Conservation (phyloP, 2,113 vertebrate genomes). For the Aphyosemion australe region DNA sequence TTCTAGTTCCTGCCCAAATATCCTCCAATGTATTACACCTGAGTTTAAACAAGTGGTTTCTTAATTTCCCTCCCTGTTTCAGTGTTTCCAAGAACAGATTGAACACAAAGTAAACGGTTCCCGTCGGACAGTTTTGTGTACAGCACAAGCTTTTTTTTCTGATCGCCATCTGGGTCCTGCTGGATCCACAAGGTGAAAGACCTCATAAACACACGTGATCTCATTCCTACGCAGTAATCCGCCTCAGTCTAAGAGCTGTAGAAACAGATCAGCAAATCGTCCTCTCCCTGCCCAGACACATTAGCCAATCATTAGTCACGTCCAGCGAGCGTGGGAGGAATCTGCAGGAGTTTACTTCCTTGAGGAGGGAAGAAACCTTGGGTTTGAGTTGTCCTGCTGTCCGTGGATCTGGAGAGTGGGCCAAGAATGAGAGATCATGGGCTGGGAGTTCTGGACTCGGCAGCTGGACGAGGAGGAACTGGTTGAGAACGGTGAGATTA, state of each 20-base stretch:
- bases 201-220: conserved; percentile 29
- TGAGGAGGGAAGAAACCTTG: conserved; percentile 13
- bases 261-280: conserved; percentile 18
- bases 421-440: conserved; percentile 32
- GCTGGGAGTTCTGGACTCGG: conserved; percentile 50
- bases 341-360: conserved; percentile 27
- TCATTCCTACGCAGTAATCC: conserved; percentile 11
- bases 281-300: background rate
- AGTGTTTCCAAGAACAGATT: too few species aligned
- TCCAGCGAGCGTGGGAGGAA: background rate
- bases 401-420: background rate
- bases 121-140: background rate
- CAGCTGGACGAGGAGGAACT: conserved; percentile 56
- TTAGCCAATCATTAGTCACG: conserved; percentile 21
- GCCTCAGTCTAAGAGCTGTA: background rate
- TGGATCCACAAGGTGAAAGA: conserved; percentile 15
- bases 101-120: background rate
- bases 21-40: too few species aligned
- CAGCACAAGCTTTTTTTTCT: conserved; percentile 4
- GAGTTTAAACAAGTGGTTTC: too few species aligned
- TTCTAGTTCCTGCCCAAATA: too few species aligned
- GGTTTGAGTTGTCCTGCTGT: background rate
- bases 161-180: conserved; percentile 4
- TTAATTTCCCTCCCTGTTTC: too few species aligned
- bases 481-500: conserved; percentile 46